Percentiles rank a stretch among this genome's conserved stretches.
Conservation (phyloP, 2,113 vertebrate species). For the Alethe castanea region DNA sequence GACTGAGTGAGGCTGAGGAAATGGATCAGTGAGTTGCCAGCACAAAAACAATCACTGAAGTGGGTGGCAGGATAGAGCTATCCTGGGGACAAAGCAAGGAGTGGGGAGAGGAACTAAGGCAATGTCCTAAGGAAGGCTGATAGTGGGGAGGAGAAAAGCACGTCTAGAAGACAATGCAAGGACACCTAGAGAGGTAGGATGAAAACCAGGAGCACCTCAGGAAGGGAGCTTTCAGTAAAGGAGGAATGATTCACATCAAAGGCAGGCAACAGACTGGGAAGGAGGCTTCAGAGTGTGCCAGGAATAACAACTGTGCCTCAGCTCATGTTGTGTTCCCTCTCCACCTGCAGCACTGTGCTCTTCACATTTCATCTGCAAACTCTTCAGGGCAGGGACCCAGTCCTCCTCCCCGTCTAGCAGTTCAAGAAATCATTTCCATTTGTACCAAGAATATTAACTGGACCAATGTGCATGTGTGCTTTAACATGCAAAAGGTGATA, state of each 20-base stretch:
- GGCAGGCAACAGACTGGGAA: constrained; percentile 31
- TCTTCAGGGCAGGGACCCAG: neutral
- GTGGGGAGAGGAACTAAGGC: neutral
- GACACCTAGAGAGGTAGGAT: neutral
- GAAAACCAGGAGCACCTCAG: neutral
- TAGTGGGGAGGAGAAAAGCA: neutral
- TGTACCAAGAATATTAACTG: neutral
- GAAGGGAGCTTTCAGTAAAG: constrained; percentile 4
- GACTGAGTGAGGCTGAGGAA: neutral
- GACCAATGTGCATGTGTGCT: neutral
- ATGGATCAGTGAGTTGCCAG: neutral
- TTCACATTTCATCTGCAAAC: neutral
- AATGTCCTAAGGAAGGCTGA: neutral
- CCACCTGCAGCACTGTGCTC: neutral
- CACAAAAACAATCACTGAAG: neutral
- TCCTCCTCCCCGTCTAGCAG: neutral
- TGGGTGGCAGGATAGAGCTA: neutral
- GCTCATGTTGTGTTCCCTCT: neutral
- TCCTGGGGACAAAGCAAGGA: neutral
- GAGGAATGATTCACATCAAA: constrained; percentile 36
- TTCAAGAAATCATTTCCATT: neutral
- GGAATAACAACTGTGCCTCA: constrained; percentile 37
- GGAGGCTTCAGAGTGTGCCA: constrained; percentile 19
- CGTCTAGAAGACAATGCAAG: neutral
- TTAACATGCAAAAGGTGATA: neutral